phyloP scores from a whole-genome alignment of 2,797 vertebrate species.

The Cottoperca gobio region DNA sequence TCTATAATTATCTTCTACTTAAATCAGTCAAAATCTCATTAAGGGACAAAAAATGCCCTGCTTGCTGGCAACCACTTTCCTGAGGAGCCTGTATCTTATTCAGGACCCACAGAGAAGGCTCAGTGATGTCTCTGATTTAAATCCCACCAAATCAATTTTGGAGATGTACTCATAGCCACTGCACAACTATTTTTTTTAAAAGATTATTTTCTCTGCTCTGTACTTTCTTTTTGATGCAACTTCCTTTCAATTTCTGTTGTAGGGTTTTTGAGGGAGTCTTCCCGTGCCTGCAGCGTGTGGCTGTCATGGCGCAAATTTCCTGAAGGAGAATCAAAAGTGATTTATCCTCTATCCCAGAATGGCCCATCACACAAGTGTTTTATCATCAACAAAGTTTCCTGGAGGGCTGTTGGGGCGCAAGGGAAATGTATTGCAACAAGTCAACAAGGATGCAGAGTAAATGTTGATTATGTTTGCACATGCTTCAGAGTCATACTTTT shows the following conservation, averaged over 20 bases:
- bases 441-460: constrained; percentile 5
- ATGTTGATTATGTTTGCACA: constrained; percentile 18
- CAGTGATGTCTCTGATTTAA: constrained; percentile 47
- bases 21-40: constrained; percentile 75
- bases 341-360: constrained; percentile 37
- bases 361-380: constrained; percentile 52
- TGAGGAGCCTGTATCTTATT: constrained; percentile 34
- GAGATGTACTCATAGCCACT: constrained; percentile 5
- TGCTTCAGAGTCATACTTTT: background rate
- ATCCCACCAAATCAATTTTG: constrained; percentile 57
- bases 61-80: constrained; percentile 46
- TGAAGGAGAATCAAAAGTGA: constrained; percentile 35
- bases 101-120: constrained; percentile 28
- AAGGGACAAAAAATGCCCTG: constrained; percentile 52
- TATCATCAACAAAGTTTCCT: constrained; percentile 42
- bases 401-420: background rate
- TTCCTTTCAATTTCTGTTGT: constrained; percentile 48
- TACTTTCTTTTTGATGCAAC: constrained; percentile 31
- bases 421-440: background rate
- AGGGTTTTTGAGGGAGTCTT: constrained; percentile 20
- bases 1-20: constrained; percentile 73
- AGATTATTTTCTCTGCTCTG: too few species aligned
- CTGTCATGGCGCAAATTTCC: constrained; percentile 48
- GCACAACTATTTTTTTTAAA: constrained; percentile 6
- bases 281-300: constrained; percentile 18